phyloP scores from a whole-genome alignment of 2,888 invertebrate species.

The Drepana falcataria region DNA sequence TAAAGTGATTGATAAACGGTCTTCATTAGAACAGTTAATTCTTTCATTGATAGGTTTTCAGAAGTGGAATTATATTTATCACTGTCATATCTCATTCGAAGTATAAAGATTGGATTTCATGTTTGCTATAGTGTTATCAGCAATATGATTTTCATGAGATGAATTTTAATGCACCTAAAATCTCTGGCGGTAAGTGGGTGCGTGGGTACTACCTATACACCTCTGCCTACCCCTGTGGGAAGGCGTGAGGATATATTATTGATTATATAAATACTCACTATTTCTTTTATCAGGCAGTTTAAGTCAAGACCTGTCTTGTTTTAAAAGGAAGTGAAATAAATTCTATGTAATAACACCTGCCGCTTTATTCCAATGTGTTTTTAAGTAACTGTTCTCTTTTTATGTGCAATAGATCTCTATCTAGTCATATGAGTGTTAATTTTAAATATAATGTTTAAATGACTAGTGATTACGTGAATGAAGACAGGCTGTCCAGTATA shows the following conservation, averaged over 20 bases:
- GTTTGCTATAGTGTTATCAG: background rate
- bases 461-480: background rate
- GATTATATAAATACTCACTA: too few species aligned
- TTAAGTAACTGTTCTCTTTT: background rate
- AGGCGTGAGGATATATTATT: too few species aligned
- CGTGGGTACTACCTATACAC: too few species aligned
- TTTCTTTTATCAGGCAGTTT: background rate
- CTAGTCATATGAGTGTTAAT: background rate
- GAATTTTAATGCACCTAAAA: background rate
- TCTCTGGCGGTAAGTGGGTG: too few species aligned
- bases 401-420: background rate
- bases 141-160: background rate
- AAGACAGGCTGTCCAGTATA: constrained; percentile 9
- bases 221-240: too few species aligned
- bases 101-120: background rate
- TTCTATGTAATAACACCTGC: too few species aligned
- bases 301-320: background rate
- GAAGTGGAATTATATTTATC: constrained; percentile 6
- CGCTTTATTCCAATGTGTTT: background rate
- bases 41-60: constrained; percentile 16
- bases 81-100: background rate
- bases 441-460: constrained; percentile 1
- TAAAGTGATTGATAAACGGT: constrained; percentile 33
- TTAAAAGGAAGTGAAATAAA: background rate
- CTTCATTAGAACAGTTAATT: constrained; percentile 13